phyloP scores from a whole-genome alignment of 2,797 vertebrate species.

The Spheniscus humboldti region DNA sequence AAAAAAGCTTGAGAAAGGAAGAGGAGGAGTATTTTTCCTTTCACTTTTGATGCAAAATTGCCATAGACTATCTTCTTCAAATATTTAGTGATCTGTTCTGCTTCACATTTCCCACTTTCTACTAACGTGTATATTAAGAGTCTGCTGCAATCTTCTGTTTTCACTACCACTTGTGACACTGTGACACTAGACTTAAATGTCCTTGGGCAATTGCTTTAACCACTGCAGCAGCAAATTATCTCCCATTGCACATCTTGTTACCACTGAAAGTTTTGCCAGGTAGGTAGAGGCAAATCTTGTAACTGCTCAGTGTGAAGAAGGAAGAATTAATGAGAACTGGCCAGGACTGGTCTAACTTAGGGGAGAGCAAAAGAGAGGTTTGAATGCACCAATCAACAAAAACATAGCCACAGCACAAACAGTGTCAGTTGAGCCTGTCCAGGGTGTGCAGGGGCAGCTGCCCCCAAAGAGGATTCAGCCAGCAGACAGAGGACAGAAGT shows the following conservation, averaged over 20 bases:
- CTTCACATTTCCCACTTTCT: not conserved
- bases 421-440: not conserved
- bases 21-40: not conserved
- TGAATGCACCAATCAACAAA: not conserved
- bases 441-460: not conserved
- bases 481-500: not conserved
- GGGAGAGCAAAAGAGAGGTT: not conserved
- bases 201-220: not conserved
- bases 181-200: not conserved
- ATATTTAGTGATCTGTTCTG: not conserved
- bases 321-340: not conserved
- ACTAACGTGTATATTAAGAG: not conserved
- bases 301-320: not conserved
- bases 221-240: not conserved
- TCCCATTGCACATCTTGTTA: not conserved
- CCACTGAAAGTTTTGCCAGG: not conserved
- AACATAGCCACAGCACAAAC: not conserved
- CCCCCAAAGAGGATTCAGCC: not conserved
- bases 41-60: not conserved
- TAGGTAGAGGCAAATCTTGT: not conserved
- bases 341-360: not conserved
- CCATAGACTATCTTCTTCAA: not conserved
- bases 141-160: not conserved
- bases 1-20: not conserved
- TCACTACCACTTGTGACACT: not conserved